These are phyloP conservation scores for Actenoides lindsayi DNA, from an alignment of 2,113 vertebrate genomes.

Conservation along the genomic window DNA sequence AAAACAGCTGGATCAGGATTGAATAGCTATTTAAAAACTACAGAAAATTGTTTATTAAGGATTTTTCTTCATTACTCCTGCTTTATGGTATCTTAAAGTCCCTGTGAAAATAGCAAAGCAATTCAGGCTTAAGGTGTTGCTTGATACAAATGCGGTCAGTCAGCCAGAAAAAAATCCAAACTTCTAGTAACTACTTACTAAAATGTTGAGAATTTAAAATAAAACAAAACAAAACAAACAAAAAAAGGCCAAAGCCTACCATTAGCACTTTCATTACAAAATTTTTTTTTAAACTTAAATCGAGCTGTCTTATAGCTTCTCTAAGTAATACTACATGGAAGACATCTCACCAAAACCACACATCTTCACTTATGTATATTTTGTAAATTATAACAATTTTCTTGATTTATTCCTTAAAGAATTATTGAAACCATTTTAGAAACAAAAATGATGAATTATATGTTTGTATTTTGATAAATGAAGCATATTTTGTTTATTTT, in stretches of 20 bases:
- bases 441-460: background rate
- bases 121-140: background rate
- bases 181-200: background rate
- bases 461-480: background rate
- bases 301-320: background rate
- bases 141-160: background rate
- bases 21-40: constrained; percentile 26
- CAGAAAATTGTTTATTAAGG: constrained; percentile 31
- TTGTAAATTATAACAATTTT: background rate
- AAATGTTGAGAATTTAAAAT: background rate
- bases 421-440: background rate
- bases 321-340: background rate
- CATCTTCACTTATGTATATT: background rate
- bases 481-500: background rate
- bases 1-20: constrained; percentile 50
- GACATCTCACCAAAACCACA: background rate
- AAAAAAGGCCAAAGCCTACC: background rate
- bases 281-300: background rate
- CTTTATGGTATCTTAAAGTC: background rate
- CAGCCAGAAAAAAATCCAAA: background rate
- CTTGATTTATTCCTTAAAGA: background rate
- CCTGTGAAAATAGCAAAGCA: background rate
- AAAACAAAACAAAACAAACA: background rate
- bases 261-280: background rate
- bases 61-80: constrained; percentile 17